Conservation (phyloP, 2,797 vertebrate genomes). For the Anabas testudineus region DNA sequence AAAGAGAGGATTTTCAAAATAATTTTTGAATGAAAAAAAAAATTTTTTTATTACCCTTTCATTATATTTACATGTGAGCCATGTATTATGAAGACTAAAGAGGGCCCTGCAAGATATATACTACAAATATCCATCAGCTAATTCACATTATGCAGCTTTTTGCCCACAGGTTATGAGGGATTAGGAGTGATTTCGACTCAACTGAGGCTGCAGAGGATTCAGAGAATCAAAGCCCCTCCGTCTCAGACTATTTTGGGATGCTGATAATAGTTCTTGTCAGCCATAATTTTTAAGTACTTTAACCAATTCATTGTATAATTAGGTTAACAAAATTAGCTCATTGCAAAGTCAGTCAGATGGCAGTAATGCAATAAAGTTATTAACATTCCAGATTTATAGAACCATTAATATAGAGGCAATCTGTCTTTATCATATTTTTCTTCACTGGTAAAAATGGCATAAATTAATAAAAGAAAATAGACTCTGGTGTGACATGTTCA, state of each 20-base stretch:
- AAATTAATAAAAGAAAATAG: constrained; percentile 69
- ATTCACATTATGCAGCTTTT: constrained; percentile 75
- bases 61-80: constrained; percentile 51
- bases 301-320: constrained; percentile 87
- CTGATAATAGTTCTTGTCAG: constrained; percentile 84
- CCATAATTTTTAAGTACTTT: constrained; percentile 86
- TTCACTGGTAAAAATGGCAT: constrained; percentile 61
- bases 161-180: constrained; percentile 81
- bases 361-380: constrained; percentile 84
- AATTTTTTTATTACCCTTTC: constrained; percentile 27
- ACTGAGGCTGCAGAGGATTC: constrained; percentile 72
- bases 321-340: constrained; percentile 87
- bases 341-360: constrained; percentile 82
- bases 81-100: constrained; percentile 70
- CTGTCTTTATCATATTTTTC: constrained; percentile 75
- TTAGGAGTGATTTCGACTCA: constrained; percentile 78
- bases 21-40: too few relatives aligned
- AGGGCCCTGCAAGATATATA: constrained; percentile 46
- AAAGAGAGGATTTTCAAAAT: neutral
- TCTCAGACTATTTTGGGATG: constrained; percentile 78
- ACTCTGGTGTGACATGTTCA: constrained; percentile 46
- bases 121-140: constrained; percentile 68
- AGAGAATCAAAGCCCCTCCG: constrained; percentile 73
- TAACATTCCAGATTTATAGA: constrained; percentile 84
- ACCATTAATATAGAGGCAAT: constrained; percentile 73